Base-by-base conservation (phyloP, 2,113 vertebrate species). In the Ptychochromis oligacanthus region DNA sequence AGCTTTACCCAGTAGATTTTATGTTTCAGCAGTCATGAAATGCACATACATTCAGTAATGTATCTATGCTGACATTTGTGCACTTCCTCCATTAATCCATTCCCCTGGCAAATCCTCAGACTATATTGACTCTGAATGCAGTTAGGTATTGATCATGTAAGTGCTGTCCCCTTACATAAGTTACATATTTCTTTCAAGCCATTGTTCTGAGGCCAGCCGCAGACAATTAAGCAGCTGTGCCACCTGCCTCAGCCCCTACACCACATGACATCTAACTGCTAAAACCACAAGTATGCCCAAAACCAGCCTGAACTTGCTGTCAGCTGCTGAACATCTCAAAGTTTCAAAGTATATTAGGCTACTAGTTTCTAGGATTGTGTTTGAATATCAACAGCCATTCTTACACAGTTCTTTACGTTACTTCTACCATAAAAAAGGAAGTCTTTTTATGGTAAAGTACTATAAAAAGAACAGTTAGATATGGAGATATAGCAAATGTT, bases 161-260 rank as follows among this genome's bases (percentile, higher is more conserved):
- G 87, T 15, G 57, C n/a, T 15, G 65, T 65, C 64, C 56, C 85
- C 85, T 64, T 78, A 74, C 38, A 79, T 70, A 84, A 82, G 67
- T 75, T 91, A 54, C 67, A 72, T 72, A 72, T 54, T 54, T 54
- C 67, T 54, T 72, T 54, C 61, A 88, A 84, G 78, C 56, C 60
- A 80, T 86, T 91, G 82, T 92, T 87, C 49, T 8, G 58, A 60
- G 57, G 60, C 58, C 62, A 60, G 74, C 55, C 61, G 65, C 62
- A 80, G 57, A 74, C 76, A 87, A 83, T 62, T n/a, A 79, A 64
- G 22, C 79, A 7, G 78, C 82, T 87, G 84, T 79, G 86, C 65
- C 72, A 87, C 81, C 80, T 77, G 87, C 38, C 59, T 34, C 26
- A 80, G 67, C 58, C 31, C 65, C 62, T 31, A 62, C 67, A 17